phyloP scores from a whole-genome alignment of 2,888 invertebrate species.

The Neuroscelio doddi region DNA sequence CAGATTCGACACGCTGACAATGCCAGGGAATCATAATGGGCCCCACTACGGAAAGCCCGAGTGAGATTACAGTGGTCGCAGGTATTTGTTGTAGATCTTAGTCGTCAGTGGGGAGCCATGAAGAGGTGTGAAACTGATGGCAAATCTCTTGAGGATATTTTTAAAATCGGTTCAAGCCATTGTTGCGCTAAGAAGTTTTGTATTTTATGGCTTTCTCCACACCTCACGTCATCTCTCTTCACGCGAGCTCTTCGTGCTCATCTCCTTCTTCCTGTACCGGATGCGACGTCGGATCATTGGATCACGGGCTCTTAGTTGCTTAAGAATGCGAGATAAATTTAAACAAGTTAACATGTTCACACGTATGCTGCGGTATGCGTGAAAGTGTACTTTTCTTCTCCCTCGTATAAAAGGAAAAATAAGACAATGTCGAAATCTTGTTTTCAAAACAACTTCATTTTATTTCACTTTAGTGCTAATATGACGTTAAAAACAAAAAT shows the following conservation, averaged over 20 bases:
- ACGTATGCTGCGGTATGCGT: too few species aligned
- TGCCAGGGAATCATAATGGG: slow-evolving; percentile 68
- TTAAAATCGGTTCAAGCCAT: slow-evolving; percentile 66
- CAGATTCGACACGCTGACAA: slow-evolving; percentile 71
- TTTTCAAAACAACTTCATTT: too few species aligned
- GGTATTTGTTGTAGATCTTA: slow-evolving; percentile 64
- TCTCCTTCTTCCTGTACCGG: slow-evolving; percentile 16
- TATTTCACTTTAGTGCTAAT: too few species aligned
- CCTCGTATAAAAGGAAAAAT: too few species aligned
- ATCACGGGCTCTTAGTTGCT: slow-evolving; percentile 64
- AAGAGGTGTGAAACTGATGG: slow-evolving; percentile 69
- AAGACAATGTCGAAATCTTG: too few species aligned
- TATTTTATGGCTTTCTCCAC: slow-evolving; percentile 48
- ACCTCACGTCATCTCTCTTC: slow-evolving; percentile 22
- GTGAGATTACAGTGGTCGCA: slow-evolving; percentile 66
- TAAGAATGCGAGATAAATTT: slow-evolving; percentile 53
- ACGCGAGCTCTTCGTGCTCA: slow-evolving; percentile 5
- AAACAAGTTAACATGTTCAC: slow-evolving; percentile 20
- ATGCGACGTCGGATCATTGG: slow-evolving; percentile 33
- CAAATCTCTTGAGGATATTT: slow-evolving; percentile 65
- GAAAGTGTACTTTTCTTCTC: too few species aligned
- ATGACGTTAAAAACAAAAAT: too few species aligned
- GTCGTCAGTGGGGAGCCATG: slow-evolving; percentile 58
- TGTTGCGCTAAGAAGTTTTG: slow-evolving; percentile 70
- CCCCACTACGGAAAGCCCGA: slow-evolving; percentile 58